phyloP scores from a whole-genome alignment of 1,140 invertebrate genomes.

The Pemphigus obesinymphae region DNA sequence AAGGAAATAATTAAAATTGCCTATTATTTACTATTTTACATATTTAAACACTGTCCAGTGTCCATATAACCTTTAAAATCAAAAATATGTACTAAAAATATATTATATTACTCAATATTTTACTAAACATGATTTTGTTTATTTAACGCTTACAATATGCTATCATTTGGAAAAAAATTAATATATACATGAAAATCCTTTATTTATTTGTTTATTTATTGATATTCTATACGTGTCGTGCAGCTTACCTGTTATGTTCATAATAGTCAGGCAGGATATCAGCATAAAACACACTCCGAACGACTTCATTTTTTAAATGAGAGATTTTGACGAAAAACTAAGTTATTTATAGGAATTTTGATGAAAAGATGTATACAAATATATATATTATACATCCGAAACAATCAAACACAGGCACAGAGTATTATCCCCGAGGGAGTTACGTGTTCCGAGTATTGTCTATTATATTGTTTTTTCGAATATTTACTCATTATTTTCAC shows the following conservation, averaged over 20 bases:
- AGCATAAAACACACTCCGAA: conserved; percentile 10
- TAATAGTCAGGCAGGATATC: not conserved
- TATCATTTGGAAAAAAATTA: too few relatives aligned
- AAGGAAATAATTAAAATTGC: too few relatives aligned
- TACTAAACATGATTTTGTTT: too few relatives aligned
- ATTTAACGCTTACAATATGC: too few relatives aligned
- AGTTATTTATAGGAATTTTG: not conserved
- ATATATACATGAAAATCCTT: too few relatives aligned
- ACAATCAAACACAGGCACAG: not conserved
- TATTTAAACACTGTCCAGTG: too few relatives aligned
- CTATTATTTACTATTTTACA: too few relatives aligned
- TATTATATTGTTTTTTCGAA: not conserved
- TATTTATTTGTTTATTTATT: not conserved
- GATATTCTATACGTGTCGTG: not conserved
- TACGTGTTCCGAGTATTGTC: not conserved
- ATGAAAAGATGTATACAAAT: not conserved
- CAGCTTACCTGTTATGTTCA: not conserved
- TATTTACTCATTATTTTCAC: conserved; percentile 19
- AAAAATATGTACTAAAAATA: too few relatives aligned
- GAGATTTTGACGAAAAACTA: not conserved
- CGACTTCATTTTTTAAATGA: conserved; percentile 25
- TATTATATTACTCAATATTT: too few relatives aligned
- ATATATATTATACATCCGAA: not conserved
- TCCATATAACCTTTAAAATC: too few relatives aligned
- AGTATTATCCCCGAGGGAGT: not conserved